phyloP scores from a whole-genome alignment of 2,888 invertebrate species.

The Drosophila subsilvestris region DNA sequence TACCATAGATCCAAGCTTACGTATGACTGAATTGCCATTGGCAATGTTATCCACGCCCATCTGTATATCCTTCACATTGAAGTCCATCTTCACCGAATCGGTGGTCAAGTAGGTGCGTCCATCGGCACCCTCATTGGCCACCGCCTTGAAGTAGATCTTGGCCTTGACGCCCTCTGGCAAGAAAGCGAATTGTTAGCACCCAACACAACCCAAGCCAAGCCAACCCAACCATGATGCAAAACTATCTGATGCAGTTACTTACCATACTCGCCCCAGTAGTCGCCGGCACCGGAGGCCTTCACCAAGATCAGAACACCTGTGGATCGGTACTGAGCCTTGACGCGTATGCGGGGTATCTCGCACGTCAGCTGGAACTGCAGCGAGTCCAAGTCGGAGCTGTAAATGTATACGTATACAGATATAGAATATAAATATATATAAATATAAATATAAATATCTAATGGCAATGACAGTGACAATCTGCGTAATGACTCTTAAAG shows the following conservation, averaged over 20 bases:
- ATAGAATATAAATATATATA: constrained; percentile 21
- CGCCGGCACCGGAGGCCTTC: constrained; percentile 93
- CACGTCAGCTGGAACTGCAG: constrained; percentile 92
- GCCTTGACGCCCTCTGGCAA: constrained; percentile 91
- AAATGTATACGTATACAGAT: constrained; percentile 58
- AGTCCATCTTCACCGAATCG: constrained; percentile 93
- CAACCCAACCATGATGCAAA: neutral
- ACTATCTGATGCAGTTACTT: constrained; percentile 62
- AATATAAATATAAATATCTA: constrained; percentile 25
- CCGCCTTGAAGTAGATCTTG: constrained; percentile 92
- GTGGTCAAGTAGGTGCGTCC: constrained; percentile 89
- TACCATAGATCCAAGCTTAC: constrained; percentile 85
- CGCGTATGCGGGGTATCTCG: constrained; percentile 91
- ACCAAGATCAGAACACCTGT: constrained; percentile 91
- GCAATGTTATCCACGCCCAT: constrained; percentile 95
- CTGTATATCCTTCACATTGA: constrained; percentile 91
- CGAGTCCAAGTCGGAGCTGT: constrained; percentile 90
- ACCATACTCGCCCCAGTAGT: constrained; percentile 96
- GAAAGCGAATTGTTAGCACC: neutral
- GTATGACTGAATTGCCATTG: constrained; percentile 91
- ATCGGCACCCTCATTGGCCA: constrained; percentile 86
- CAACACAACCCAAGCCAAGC: too few relatives aligned
- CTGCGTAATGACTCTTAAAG: constrained; percentile 22
- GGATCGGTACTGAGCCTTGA: constrained; percentile 91
- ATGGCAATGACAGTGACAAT: constrained; percentile 65